phyloP scores from a whole-genome alignment of 2,797 vertebrate genomes.

The Alca torda region DNA sequence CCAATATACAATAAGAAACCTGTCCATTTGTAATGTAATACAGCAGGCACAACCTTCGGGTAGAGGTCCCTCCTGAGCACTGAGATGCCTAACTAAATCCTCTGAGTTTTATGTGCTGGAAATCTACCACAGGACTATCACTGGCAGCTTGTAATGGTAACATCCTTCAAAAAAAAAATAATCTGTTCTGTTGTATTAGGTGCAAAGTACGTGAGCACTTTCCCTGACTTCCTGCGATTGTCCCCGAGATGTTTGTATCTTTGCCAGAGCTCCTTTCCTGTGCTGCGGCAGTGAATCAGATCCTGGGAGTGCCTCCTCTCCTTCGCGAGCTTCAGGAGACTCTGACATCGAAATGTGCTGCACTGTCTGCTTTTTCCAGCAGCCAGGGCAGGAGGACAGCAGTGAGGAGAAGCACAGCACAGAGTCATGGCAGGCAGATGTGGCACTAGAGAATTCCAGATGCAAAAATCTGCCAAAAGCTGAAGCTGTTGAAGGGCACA shows the following conservation, averaged over 20 bases:
- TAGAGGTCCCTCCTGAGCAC: neutral
- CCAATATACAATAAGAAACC: neutral
- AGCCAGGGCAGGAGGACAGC: neutral
- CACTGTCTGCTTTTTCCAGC: neutral
- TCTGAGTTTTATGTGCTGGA: neutral
- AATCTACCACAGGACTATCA: neutral
- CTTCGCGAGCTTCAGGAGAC: neutral
- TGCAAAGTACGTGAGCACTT: neutral
- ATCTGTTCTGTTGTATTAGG: neutral
- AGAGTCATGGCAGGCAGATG: neutral
- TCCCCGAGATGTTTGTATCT: neutral
- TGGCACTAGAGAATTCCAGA: neutral
- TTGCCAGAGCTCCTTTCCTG: neutral
- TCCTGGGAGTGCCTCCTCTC: neutral
- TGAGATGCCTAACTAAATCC: neutral
- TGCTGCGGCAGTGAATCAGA: neutral
- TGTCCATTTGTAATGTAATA: neutral
- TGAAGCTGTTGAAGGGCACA: neutral
- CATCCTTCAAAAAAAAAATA: neutral
- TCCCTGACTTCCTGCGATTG: slow-evolving; percentile 40
- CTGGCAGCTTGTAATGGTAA: neutral
- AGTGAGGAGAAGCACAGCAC: neutral
- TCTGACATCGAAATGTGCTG: neutral
- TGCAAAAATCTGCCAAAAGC: neutral
- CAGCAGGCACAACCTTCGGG: neutral